Evolutionary conservation across 2,888 invertebrate species (phyloP), one percentile per base, ranked within the genome.

Genomic region (Pyrrhia umbra): DNA sequence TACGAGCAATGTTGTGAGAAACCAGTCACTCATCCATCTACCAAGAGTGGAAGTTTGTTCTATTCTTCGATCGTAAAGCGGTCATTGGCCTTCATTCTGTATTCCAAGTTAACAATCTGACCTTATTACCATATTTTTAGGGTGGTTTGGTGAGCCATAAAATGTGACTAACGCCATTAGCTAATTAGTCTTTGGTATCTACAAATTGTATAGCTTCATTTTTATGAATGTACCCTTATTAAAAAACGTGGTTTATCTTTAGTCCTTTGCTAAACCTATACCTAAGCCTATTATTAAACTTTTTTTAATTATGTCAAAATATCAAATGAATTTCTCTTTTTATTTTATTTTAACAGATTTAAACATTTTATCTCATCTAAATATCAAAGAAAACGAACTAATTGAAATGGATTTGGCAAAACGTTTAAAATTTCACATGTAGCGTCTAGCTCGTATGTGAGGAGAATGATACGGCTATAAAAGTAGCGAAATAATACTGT

Each of bases 361-460:
- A 34, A 34, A n/a, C 13, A 4, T 34, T 23, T 6, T 34, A 34
- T 40, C 39, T 16, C 8, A 40, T 40, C 16, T 40, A 18, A 42
- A 20, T 61, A 23, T 56, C 20, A 18, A 18, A 21, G 43, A 50
- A 65, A 55, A 71, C 47, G 13, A 54, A 62, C 49, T 58, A 58
- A 72, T 58, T 63, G 55, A 47, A 71, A 51, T 51, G 34, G 15
- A 63, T 68, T 57, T 63, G 39, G 54, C 57, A 47, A 42, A 68
- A 42, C 73, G 51, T 61, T 75, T 75, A 66, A 74, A 73, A 70
- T 74, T 58, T 75, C 65, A 46, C 60, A 70, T 70, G 60, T 65
- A 60, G 49, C 60, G 49, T 51, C 42, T 65, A 65, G 54, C 46
- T 58, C 37, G 54, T 15, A 27, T 51, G 60, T 50, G 50, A 42